Evolutionary conservation across 2,888 invertebrate genomes (phyloP), one percentile per base, ranked within the genome.

Genomic region (Platycheirus rosarum): DNA sequence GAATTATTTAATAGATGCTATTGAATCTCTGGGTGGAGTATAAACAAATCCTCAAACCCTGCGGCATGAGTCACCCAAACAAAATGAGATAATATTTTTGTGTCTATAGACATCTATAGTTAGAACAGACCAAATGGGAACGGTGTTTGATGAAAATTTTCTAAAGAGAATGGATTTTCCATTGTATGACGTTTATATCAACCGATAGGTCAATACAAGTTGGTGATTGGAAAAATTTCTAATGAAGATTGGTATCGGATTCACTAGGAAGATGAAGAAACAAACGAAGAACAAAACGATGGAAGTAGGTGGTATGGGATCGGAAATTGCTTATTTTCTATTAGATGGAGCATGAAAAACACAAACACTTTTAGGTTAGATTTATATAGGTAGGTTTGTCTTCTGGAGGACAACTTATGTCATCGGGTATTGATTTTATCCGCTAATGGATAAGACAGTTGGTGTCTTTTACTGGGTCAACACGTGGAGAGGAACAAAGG

Each of bases 1-100:
- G 37, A 76, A 69, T 76, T 62, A 75, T 75, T 53, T 42, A 75
- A 69, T 69, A 35, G 37, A 46, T 46, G 62, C 48, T 70, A 29
- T 49, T 70, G 29, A 42, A 53, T 70, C 13, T 63, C 63, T 71
- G n/a, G n/a, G n/a, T 13, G 44, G 57, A 40, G n/a, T n/a, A 71
- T 63, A 71, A 63, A 63, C 42, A 71, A 63, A 62, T n/a, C 32
- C 23, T 3, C 60, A 44, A 18, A 16, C 3, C 7, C 8, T 14
- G 3, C 13, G 13, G n/a, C 29, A 32, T 71, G 62, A 71, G 49
- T 71, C 71, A 11, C n/a, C 40, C 35, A 1, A 9, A 6, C 29
- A 9, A n/a, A 20, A 44, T 18, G 40, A 16, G n/a, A n/a, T n/a
- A n/a, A n/a, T n/a, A n/a, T n/a, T n/a, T n/a, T n/a, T n/a, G n/a